These are phyloP conservation scores for Belgica antarctica DNA, from an alignment of 2,888 invertebrate species.

Conservation along the genomic window DNA sequence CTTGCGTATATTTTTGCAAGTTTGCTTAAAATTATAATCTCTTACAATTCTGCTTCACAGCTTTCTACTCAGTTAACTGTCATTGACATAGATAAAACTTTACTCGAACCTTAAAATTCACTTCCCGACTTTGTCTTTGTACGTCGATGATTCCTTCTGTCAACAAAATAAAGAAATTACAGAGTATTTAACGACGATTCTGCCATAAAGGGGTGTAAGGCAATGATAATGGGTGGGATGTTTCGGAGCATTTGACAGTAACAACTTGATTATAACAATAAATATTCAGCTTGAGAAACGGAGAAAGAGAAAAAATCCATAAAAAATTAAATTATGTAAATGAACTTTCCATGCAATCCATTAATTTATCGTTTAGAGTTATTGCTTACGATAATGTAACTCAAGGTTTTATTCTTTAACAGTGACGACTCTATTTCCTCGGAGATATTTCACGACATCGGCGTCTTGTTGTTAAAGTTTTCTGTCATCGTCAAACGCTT, in stretches of 20 bases:
- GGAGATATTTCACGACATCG: not conserved
- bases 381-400: not conserved
- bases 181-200: too few relatives aligned
- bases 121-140: too few relatives aligned
- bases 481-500: not conserved
- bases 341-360: conserved; percentile 36
- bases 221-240: conserved; percentile 6
- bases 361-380: conserved; percentile 17
- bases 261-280: conserved; percentile 31
- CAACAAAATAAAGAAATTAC: too few relatives aligned
- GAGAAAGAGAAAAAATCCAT: conserved; percentile 28
- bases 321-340: conserved; percentile 39
- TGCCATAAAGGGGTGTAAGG: not conserved
- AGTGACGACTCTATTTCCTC: not conserved
- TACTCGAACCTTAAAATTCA: too few relatives aligned
- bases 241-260: conserved; percentile 12
- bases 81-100: too few relatives aligned
- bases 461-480: not conserved
- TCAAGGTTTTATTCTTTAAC: not conserved
- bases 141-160: too few relatives aligned
- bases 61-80: too few relatives aligned
- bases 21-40: too few relatives aligned
- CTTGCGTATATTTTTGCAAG: too few relatives aligned
- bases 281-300: conserved; percentile 19
- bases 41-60: too few relatives aligned